Percentiles rank a stretch among this genome's conserved stretches.
These are phyloP conservation scores for Mizuhopecten yessoensis DNA, from an alignment of 1,140 invertebrate genomes.

Conservation along the genomic window DNA sequence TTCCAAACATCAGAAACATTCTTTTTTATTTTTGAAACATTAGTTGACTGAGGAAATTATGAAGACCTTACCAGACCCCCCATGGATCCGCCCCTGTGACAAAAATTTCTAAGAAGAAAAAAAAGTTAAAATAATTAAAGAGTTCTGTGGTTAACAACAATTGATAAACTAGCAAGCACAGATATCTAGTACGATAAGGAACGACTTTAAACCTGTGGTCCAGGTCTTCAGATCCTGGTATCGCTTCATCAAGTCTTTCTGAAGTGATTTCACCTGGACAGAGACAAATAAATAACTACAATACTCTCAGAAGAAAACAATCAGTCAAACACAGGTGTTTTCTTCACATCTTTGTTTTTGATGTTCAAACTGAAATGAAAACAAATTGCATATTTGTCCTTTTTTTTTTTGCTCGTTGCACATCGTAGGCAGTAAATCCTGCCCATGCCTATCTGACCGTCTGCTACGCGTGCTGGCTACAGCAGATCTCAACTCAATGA, in stretches of 20 bases:
- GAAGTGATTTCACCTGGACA: slow-evolving; percentile 76
- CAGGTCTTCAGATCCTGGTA: slow-evolving; percentile 79
- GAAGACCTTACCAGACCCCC: too few relatives aligned
- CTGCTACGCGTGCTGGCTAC: too few relatives aligned
- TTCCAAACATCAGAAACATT: too few relatives aligned
- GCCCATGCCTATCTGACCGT: too few relatives aligned
- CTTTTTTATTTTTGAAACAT: too few relatives aligned
- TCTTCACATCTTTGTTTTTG: not conserved
- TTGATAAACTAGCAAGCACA: slow-evolving; percentile 57
- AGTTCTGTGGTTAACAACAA: slow-evolving; percentile 1
- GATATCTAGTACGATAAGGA: slow-evolving; percentile 47
- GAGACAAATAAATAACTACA: not conserved
- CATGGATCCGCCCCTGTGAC: not conserved
- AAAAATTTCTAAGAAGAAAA: not conserved
- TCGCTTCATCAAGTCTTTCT: slow-evolving; percentile 76
- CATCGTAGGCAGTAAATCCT: too few relatives aligned
- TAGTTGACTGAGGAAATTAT: too few relatives aligned
- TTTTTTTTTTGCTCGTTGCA: too few relatives aligned
- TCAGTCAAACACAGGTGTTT: not conserved
- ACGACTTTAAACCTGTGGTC: slow-evolving; percentile 73
- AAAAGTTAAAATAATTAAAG: slow-evolving; percentile 9
- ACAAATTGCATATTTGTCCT: not conserved
- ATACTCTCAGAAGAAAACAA: not conserved
- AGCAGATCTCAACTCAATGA: too few relatives aligned
- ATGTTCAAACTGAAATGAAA: not conserved